Percentiles rank a stretch among this genome's conserved stretches.
Evolutionary conservation across 2,888 invertebrate species (phyloP).

Genomic region (Glaucopsyche alexis): DNA sequence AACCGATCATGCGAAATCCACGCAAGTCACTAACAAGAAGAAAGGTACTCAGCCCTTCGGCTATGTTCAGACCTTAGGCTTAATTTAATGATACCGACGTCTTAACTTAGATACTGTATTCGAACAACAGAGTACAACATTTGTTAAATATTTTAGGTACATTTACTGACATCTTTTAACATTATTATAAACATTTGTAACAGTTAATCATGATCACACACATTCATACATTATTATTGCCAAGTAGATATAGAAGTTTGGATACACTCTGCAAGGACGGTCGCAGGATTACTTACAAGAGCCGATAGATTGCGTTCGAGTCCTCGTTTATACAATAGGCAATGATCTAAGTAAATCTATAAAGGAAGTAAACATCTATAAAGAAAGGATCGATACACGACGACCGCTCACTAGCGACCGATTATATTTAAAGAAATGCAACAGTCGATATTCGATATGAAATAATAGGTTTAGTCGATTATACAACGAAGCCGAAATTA

Average conservation of each 20-base stretch:
- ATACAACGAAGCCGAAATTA: constrained; percentile 12
- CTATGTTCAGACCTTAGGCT: constrained; percentile 43
- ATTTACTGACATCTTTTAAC: constrained; percentile 41
- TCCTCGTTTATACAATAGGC: constrained; percentile 29
- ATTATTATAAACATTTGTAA: constrained; percentile 43
- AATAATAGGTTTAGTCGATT: not conserved
- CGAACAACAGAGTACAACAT: constrained; percentile 41
- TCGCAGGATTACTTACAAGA: constrained; percentile 37
- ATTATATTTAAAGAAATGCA: not conserved
- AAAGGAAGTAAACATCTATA: constrained; percentile 2
- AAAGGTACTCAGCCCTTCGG: not conserved
- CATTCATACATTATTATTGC: constrained; percentile 39
- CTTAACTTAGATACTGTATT: constrained; percentile 36
- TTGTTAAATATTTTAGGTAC: constrained; percentile 37
- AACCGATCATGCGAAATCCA: constrained; percentile 10
- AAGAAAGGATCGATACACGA: not conserved
- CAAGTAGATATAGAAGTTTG: constrained; percentile 34
- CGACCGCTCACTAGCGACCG: constrained; percentile 9
- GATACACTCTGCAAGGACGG: constrained; percentile 41
- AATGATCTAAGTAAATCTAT: constrained; percentile 8
- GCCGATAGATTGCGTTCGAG: constrained; percentile 29
- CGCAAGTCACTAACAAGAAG: not conserved
- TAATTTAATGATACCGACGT: constrained; percentile 43
- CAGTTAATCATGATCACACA: constrained; percentile 40
- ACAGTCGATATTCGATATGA: constrained; percentile 1